Evolutionary conservation across 2,113 vertebrate species (phyloP), one percentile per base, ranked within the genome.

Genomic region (Ciconia boyciana): DNA sequence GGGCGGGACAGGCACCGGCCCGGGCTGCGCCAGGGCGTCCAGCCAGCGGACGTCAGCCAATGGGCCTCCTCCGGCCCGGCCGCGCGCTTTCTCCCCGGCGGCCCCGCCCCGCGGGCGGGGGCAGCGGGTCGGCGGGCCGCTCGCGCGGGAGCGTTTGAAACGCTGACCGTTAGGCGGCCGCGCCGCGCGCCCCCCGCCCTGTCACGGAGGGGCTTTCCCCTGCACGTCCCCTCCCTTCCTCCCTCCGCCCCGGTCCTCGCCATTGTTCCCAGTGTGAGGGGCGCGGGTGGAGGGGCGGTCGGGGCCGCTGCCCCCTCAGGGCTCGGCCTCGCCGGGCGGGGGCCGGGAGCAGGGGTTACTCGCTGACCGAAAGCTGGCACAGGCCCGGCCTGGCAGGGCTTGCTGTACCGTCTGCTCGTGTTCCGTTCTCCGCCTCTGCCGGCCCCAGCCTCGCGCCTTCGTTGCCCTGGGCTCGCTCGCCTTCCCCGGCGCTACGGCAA

Each of bases 91-190:
- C 69, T 65, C 31, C 9, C 4, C 11, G 24, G 51, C 14, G 52
- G 17, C 32, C 44, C 68, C 75, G 62, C 72, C 69, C 60, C 9
- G 14, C 60, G 44, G 71, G 65, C 39, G 69, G 62, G 74, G 36
- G 82, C 44, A 29, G 32, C 17, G 57, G 32, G 26, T 11, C 26
- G 3, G 44, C 5, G 25, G 9, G 62, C 25, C 1, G 72, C 52
- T 64, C 52, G 87, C 90, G 94, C 91, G 95, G 94, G 92, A 86
- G 71, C 48, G 54, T 95, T 97, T 93, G 95, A 96, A 96, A 48
- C 10, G 52, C 9, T 19, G 86, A 66, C 90, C 83, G 93, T 93
- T 93, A 69, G 17, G 64, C 5, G 43, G 77, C 13, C 29, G 32
- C 15, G 34, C 43, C 64, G 49, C 31, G 22, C 16, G 66, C 18